Evolutionary conservation across 2,113 vertebrate genomes (phyloP).

Genomic region (Sialia sialis): DNA sequence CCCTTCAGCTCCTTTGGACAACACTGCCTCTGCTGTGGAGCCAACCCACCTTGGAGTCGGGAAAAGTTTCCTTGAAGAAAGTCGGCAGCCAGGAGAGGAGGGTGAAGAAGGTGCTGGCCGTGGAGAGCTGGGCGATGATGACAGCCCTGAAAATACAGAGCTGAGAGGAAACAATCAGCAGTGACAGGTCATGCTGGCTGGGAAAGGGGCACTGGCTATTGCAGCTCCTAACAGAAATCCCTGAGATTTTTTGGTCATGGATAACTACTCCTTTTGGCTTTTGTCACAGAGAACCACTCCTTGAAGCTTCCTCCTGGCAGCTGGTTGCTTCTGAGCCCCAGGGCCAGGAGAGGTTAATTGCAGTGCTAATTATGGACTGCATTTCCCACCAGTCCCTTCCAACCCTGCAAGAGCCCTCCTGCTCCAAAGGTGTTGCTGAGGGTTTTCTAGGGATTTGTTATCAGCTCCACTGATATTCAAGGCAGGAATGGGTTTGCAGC

Average conservation of each 20-base stretch:
- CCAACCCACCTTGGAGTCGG: slow-evolving; percentile 85
- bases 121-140: slow-evolving; percentile 87
- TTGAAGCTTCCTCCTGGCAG: not conserved
- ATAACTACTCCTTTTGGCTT: not conserved
- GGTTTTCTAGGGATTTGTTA: not conserved
- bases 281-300: not conserved
- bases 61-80: slow-evolving; percentile 93
- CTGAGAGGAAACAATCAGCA: not conserved
- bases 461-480: not conserved
- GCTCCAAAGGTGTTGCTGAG: not conserved
- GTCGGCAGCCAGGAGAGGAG: slow-evolving; percentile 95
- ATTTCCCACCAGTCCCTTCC: not conserved
- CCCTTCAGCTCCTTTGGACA: fast-evolving
- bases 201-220: not conserved
- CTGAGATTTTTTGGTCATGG: not conserved
- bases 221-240: not conserved
- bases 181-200: not conserved
- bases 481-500: not conserved
- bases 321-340: not conserved
- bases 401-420: not conserved
- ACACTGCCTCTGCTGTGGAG: not conserved
- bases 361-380: not conserved
- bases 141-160: slow-evolving; percentile 80
- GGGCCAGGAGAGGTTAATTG: not conserved
- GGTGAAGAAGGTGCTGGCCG: slow-evolving; percentile 89